These are phyloP conservation scores for Bolborhynchus lineola DNA, from an alignment of 2,113 vertebrate species.

Conservation along the genomic window DNA sequence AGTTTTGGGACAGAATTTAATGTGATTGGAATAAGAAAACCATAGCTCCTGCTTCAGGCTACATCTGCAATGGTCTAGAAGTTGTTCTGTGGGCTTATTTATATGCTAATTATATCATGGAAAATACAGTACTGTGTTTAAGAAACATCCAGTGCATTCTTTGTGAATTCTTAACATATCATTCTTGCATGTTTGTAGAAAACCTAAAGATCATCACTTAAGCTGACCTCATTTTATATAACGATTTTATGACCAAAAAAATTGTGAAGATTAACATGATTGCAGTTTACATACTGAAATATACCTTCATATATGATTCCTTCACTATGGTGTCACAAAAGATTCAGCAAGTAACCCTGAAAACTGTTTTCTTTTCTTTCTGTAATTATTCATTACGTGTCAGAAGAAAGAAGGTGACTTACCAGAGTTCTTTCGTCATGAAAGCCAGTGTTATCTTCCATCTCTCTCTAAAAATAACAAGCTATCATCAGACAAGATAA, in stretches of 20 bases:
- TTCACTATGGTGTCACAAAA: neutral
- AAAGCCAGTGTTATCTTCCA: conserved; percentile 18
- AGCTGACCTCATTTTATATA: neutral
- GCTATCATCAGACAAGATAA: conserved; percentile 14
- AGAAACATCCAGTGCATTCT: neutral
- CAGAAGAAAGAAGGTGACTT: conserved; percentile 38
- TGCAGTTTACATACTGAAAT: neutral
- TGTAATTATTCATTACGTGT: neutral
- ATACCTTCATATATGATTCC: neutral
- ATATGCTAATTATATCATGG: neutral
- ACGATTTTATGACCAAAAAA: neutral
- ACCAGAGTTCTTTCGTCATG: neutral
- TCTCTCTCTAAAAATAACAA: conserved; percentile 39
- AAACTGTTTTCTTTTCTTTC: neutral
- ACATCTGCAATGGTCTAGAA: neutral
- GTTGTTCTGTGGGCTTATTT: neutral
- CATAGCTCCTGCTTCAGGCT: neutral
- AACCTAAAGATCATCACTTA: neutral
- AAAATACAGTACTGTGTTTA: neutral
- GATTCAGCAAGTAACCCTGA: neutral
- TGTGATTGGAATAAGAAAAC: neutral
- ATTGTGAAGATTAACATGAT: neutral
- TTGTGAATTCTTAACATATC: neutral
- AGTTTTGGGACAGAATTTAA: neutral
- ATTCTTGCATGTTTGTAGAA: neutral